phyloP scores from a whole-genome alignment of 1,140 invertebrate species.

The Trypoxylus dichotomus region DNA sequence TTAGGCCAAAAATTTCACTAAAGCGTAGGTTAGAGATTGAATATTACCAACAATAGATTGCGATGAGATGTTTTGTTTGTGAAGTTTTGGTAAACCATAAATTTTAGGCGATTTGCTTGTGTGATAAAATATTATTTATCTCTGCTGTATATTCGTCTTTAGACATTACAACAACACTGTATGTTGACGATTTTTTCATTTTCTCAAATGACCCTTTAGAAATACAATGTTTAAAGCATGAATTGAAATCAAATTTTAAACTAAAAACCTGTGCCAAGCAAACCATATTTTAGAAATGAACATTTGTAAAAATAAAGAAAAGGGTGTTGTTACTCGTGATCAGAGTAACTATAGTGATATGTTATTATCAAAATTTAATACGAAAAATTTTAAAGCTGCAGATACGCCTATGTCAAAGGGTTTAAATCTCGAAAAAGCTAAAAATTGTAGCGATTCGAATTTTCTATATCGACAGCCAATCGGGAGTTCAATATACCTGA shows the following conservation, averaged over 20 bases:
- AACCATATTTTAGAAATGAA: neutral
- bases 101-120: no score
- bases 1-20: no score
- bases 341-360: slow-evolving; percentile 21
- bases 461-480: slow-evolving; percentile 30
- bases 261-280: slow-evolving; percentile 21
- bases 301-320: neutral
- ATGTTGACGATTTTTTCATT: slow-evolving; percentile 34
- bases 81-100: no score
- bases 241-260: slow-evolving; percentile 26
- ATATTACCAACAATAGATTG: no score
- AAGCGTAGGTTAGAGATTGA: no score
- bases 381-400: slow-evolving; percentile 19
- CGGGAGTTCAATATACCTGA: slow-evolving; percentile 6
- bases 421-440: slow-evolving; percentile 16
- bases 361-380: slow-evolving; percentile 25
- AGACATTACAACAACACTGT: no score
- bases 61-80: no score
- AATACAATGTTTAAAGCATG: neutral
- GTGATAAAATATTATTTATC: no score
- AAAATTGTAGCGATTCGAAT: neutral
- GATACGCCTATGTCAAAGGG: slow-evolving; percentile 11
- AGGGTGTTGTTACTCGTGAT: neutral
- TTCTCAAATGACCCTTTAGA: slow-evolving; percentile 29
- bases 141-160: no score